These are phyloP conservation scores for Stomatorhinus ivindoensis DNA, from an alignment of 2,113 vertebrate species.

Conservation along the genomic window DNA sequence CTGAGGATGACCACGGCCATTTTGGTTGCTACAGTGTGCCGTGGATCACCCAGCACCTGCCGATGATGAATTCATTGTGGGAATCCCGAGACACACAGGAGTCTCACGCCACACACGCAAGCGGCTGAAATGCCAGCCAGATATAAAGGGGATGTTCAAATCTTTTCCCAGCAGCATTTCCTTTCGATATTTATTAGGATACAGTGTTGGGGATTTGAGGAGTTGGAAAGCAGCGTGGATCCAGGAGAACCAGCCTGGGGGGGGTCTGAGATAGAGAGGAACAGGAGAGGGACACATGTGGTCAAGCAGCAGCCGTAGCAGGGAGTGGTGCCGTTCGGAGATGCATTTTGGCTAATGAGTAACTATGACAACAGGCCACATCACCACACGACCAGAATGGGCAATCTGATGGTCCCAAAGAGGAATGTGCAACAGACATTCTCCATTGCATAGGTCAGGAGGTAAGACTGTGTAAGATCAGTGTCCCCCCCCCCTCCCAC, in stretches of 20 bases:
- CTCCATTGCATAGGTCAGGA: not conserved
- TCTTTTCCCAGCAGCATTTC: not conserved
- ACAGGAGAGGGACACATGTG: not conserved
- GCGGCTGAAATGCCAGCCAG: not conserved
- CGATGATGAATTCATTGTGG: not conserved
- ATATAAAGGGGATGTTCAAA: not conserved
- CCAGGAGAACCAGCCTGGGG: not conserved
- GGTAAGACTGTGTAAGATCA: not conserved
- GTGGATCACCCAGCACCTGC: not conserved
- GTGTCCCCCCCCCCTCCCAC: not conserved
- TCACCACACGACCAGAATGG: not conserved
- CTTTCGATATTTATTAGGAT: not conserved
- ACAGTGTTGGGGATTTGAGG: not conserved
- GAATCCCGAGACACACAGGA: not conserved
- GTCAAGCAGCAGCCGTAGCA: not conserved
- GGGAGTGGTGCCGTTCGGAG: not conserved
- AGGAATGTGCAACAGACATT: not conserved
- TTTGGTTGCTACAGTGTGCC: not conserved
- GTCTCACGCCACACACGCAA: not conserved
- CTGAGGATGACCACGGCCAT: not conserved
- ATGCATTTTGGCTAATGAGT: not conserved
- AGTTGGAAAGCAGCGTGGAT: not conserved
- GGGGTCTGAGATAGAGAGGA: not conserved
- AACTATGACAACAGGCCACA: not conserved
- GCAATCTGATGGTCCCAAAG: not conserved